Evolutionary conservation across 2,888 invertebrate species (phyloP), one percentile per base, ranked within the genome.

Genomic region (Agonum fuliginosum): DNA sequence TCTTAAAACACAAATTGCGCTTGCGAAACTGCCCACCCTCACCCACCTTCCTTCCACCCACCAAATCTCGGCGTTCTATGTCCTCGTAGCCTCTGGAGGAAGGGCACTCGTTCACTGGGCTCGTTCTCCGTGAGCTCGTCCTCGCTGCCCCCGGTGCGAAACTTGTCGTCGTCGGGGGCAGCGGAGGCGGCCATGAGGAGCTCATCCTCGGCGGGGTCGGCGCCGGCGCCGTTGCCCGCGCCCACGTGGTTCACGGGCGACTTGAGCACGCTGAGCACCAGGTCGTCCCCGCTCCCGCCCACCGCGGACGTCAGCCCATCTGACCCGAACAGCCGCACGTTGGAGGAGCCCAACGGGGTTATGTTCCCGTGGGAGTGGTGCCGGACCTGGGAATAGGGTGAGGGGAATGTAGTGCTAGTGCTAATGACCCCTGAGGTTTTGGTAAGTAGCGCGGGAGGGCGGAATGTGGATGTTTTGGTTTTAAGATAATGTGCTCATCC

Each of bases 201-300:
- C 79, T 87, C 87, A 81, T 86, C 87, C 79, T 87, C 87, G 37
- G 41, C 69, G 34, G 34, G 34, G 30, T 87, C 87, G 37, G 41
- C 69, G 34, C 65, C 65, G 30, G 65, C n/a, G 17, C 37, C 65
- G 24, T 81, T 81, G 34, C 84, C 84, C 79, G 84, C 82, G 77
- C 84, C 84, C 80, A 87, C 84, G 83, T 87, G 87, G 81, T 87
- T 87, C 78, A 91, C 85, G 6, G 91, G 91, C 76, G 90, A 89
- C 82, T 91, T 90, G 76, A 91, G 87, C 41, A 91, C 91, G 81
- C 90, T 91, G 78, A 91, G 86, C 54, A 91, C 89, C 80, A 91
- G 84, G 83, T 91, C 90, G 81, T 90, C 90, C 2, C 81, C 43
- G 24, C 54, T 54, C 2, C 54, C 54, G n/a, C 54, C 54, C n/a